Evolutionary conservation across 2,888 invertebrate species (phyloP).

Genomic region (Frankliniella fusca): DNA sequence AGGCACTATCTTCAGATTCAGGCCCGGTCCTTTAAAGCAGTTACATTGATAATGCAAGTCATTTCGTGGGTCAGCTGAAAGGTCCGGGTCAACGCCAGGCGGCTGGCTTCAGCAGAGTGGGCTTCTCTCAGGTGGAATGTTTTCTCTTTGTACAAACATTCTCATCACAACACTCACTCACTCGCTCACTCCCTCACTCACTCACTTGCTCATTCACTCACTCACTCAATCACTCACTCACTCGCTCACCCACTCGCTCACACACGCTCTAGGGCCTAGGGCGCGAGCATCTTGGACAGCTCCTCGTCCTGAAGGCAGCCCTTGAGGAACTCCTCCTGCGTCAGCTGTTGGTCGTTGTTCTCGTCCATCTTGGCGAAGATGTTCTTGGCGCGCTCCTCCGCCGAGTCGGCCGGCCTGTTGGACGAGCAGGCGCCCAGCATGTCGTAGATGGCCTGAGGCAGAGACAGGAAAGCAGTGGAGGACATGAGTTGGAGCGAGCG

Average conservation of each 20-base stretch:
- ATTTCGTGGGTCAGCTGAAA: neutral
- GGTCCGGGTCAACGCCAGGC: constrained; percentile 27
- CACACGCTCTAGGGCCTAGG: constrained; percentile 52
- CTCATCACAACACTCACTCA: too few relatives aligned
- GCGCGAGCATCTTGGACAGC: constrained; percentile 89
- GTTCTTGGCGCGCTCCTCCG: constrained; percentile 96
- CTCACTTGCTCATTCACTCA: too few relatives aligned
- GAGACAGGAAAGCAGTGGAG: neutral
- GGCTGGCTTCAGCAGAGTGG: constrained; percentile 11
- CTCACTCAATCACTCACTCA: too few relatives aligned
- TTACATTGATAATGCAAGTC: neutral
- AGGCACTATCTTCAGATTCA: too few relatives aligned
- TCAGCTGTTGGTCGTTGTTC: constrained; percentile 97
- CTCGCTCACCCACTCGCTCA: too few relatives aligned
- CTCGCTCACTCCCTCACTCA: too few relatives aligned
- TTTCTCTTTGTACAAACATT: constrained; percentile 17
- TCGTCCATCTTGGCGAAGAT: constrained; percentile 99
- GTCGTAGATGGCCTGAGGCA: constrained; percentile 93
- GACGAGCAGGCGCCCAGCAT: constrained; percentile 98
- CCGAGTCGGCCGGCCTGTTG: constrained; percentile 90
- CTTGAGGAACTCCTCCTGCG: constrained; percentile 96
- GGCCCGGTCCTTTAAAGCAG: neutral
- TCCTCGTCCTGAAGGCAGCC: constrained; percentile 96
- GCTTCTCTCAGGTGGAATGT: constrained; percentile 16
- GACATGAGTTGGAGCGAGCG: too few relatives aligned